Conservation (phyloP, 2,113 vertebrate genomes). For the Apus apus region DNA sequence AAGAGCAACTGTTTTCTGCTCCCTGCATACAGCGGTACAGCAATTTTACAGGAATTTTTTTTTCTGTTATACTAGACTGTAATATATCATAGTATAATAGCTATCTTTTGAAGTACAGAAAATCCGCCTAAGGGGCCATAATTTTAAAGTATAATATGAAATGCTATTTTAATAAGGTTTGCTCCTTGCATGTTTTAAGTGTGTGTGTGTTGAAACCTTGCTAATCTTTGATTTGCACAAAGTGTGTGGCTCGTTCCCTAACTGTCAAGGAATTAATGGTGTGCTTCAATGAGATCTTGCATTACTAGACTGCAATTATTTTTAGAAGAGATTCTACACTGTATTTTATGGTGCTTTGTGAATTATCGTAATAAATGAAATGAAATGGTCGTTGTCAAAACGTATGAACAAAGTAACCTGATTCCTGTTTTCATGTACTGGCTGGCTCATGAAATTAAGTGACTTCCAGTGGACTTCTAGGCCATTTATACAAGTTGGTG, state of each 20-base stretch:
- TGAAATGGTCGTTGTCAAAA: background rate
- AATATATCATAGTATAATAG: background rate
- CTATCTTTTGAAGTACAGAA: slow-evolving; percentile 11
- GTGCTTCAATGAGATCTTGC: background rate
- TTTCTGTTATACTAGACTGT: background rate
- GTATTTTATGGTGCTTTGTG: background rate
- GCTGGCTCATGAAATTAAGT: background rate
- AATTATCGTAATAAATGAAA: slow-evolving; percentile 15
- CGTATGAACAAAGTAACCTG: background rate
- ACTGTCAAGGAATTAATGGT: slow-evolving; percentile 35
- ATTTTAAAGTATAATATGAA: slow-evolving; percentile 8
- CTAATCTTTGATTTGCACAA: slow-evolving; percentile 44
- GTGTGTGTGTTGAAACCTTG: background rate
- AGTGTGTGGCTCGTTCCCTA: background rate
- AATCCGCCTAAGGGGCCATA: background rate
- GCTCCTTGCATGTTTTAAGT: background rate
- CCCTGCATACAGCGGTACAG: background rate
- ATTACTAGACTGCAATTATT: background rate
- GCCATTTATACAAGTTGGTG: background rate
- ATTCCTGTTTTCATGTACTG: background rate
- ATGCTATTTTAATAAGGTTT: slow-evolving; percentile 34
- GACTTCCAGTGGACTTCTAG: background rate
- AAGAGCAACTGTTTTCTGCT: background rate
- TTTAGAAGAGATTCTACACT: background rate
- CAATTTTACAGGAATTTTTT: background rate